These are phyloP conservation scores for Pachycephala philippinensis DNA, from an alignment of 2,113 vertebrate species.

Conservation along the genomic window DNA sequence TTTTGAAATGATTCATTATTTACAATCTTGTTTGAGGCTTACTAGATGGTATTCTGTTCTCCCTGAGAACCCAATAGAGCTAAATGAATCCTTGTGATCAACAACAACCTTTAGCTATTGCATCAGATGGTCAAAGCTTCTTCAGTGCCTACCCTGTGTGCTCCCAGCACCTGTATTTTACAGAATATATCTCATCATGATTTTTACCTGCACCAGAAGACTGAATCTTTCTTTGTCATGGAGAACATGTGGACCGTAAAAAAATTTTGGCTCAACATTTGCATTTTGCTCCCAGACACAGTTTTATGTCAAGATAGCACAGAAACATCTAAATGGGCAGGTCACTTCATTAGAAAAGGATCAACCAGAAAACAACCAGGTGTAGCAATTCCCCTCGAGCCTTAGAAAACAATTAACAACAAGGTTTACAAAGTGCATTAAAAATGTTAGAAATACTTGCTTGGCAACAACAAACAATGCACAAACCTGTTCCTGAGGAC, in stretches of 20 bases:
- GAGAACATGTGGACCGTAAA: fast-evolving
- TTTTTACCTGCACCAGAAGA: background rate
- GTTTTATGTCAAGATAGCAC: background rate
- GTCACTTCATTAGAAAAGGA: background rate
- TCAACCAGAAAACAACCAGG: background rate
- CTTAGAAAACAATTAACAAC: background rate
- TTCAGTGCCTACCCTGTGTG: background rate
- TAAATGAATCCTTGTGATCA: background rate
- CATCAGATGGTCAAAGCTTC: background rate
- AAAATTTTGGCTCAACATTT: background rate
- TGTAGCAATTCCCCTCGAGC: background rate
- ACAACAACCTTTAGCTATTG: background rate
- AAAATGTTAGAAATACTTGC: background rate
- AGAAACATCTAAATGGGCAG: background rate
- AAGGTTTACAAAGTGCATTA: background rate
- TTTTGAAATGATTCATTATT: background rate
- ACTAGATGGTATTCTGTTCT: background rate
- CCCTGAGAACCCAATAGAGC: background rate
- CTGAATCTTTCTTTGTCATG: background rate
- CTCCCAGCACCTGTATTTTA: background rate
- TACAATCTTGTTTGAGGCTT: background rate
- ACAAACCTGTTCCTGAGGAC: background rate
- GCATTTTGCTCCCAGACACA: background rate
- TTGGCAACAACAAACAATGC: background rate
- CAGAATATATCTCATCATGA: fast-evolving